Conservation (phyloP, 1,140 invertebrate species). For the Pachyrhynchus sulphureomaculatus region DNA sequence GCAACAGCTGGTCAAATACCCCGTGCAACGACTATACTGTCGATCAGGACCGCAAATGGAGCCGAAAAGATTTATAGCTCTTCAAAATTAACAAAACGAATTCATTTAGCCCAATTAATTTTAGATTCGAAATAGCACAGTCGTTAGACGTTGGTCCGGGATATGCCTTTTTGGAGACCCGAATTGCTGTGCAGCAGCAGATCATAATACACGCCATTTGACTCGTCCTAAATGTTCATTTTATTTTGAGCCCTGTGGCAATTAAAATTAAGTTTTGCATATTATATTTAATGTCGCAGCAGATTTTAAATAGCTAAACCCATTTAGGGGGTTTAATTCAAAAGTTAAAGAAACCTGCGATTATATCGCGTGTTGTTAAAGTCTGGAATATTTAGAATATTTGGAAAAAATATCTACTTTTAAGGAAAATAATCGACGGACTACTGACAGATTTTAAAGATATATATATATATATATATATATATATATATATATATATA, state of each 20-base stretch:
- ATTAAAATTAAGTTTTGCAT: slow-evolving; percentile 24
- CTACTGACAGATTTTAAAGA: no score
- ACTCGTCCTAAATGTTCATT: slow-evolving; percentile 23
- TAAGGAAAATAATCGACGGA: no score
- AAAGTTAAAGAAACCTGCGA: no score
- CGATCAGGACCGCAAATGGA: slow-evolving; percentile 34
- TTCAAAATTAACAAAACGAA: slow-evolving; percentile 40
- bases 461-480: no score
- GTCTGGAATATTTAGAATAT: no score
- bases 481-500: no score
- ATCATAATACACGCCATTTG: slow-evolving; percentile 30
- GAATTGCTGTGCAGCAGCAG: slow-evolving; percentile 23
- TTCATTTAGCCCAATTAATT: slow-evolving; percentile 46
- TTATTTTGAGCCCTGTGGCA: slow-evolving; percentile 16
- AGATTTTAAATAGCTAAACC: no score
- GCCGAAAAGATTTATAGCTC: slow-evolving; percentile 38
- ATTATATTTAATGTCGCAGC: neutral
- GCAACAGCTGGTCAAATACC: slow-evolving; percentile 29
- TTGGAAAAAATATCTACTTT: no score
- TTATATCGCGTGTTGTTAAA: no score
- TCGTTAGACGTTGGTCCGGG: slow-evolving; percentile 22
- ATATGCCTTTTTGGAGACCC: slow-evolving; percentile 31
- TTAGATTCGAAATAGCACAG: slow-evolving; percentile 34
- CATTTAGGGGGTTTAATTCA: no score
- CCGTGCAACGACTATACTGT: slow-evolving; percentile 24